Evolutionary conservation across 2,113 vertebrate species (phyloP), one percentile per base, ranked within the genome.

Genomic region (Anarhynchus alexandrinus): DNA sequence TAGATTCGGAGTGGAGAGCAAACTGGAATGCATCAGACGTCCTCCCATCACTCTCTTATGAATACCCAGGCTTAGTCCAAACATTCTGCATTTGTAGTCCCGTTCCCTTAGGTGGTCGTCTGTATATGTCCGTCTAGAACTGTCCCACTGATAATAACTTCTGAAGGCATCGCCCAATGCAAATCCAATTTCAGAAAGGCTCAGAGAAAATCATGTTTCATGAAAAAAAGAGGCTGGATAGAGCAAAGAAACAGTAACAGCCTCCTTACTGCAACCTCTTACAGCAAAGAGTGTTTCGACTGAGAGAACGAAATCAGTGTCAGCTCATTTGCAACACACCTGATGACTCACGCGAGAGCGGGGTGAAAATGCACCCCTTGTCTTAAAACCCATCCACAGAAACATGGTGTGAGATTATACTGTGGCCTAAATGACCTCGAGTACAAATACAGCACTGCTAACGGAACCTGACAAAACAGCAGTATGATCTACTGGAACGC

Each of bases 381-480:
- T 11, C 65, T 61, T 73, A 52, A 83, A 55, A 72, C 5, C 6
- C 9, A 10, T 19, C 23, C 40, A 25, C 34, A 27, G 49, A 47
- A 69, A 26, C 1, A 2, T 15, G 54, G 32, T 16, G 18, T 58
- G n/a, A 57, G 12, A 16, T 19, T 27, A 27, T 11, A 27, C 0
- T 19, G 69, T 21, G 54, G 12, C 64, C 61, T 30, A 11, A 49
- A 21, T n/a, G 45, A 23, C 67, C 62, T 7, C 4, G 13, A 54
- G 49, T 65, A 32, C 57, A 29, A 58, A 36, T 2, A 36, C 40
- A 70, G 67, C 55, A 17, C 59, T 49, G 51, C 67, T 40, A 62
- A 38, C 14, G 23, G 42, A 84, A 43, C 57, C 70, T 15, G 70
- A 11, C 19, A 19, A 30, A 47, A 55, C 55, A 21, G 70, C 52